Evolutionary conservation across 2,797 vertebrate species (phyloP), one percentile per base, ranked within the genome.

Genomic region (Betta splendens): DNA sequence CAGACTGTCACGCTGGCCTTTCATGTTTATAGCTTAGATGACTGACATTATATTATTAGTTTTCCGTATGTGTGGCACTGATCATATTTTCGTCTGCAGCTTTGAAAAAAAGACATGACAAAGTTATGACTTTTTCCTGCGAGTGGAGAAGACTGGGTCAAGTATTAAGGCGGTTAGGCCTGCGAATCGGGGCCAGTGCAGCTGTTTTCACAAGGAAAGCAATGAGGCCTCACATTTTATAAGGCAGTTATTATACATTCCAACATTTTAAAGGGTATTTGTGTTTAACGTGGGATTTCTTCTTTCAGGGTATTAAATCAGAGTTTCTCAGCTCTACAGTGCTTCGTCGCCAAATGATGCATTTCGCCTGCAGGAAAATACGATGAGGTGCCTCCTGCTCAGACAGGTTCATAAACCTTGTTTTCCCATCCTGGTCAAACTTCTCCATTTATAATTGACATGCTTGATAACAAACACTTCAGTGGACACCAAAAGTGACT

Each of bases 391-490:
- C 36, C 72, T 52, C 75, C 51, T 38, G 21, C 55, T 47, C 65
- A 54, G 49, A 65, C 22, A 25, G 33, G 17, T 31, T 40, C 54
- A 63, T 69, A 46, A 70, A 75, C 62, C 52, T 65, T 49, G 32
- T 21, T 5, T 46, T 55, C 36, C 40, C 43, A 16, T 29, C 37
- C n/a, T 55, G 50, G 72, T 64, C 70, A 67, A 37, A 58, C 49
- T 20, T 69, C 48, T 47, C 23, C 60, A 50, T 58, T 67, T 61
- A 75, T 65, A 46, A 67, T 58, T 86, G 72, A 64, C 54, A 26
- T 44, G 65, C 59, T 78, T 45, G 69, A 85, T 83, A 47, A 75
- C 77, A 79, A 74, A 64, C 64, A 74, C 55, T 77, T 57, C 45
- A 64, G 68, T 46, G 54, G 70, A 75, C 73, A 54, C 39, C 62